A percentile compares a stretch with the other conserved stretches of the same genome.
Evolutionary conservation across 1,140 invertebrate species (phyloP).

Genomic region (Bombus pyrosoma): DNA sequence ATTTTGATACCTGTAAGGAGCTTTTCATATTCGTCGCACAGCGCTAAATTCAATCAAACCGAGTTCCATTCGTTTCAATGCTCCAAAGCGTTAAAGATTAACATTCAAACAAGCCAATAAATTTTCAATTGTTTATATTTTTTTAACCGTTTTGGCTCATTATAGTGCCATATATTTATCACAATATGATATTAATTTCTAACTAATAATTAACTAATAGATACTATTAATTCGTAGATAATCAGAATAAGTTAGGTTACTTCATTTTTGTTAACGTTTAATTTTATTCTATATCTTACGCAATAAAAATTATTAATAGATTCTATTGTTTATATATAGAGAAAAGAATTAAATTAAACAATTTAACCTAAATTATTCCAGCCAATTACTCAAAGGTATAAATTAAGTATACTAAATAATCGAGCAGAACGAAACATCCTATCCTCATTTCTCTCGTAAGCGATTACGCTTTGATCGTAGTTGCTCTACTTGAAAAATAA

Average conservation of each 20-base stretch:
- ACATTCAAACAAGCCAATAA: background rate
- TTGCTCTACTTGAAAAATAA: slow-evolving; percentile 25
- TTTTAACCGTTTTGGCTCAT: background rate
- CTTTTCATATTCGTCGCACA: background rate
- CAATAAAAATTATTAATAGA: background rate
- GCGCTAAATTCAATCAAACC: background rate
- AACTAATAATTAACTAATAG: background rate
- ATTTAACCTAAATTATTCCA: background rate
- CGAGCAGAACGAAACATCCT: slow-evolving; percentile 31
- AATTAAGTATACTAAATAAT: background rate
- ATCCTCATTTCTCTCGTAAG: background rate
- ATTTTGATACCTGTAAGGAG: background rate
- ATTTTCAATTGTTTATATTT: background rate
- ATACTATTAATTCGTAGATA: background rate
- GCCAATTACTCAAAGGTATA: too few relatives aligned
- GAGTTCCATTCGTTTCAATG: background rate
- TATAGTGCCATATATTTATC: background rate
- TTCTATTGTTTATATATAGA: background rate
- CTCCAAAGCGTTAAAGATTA: background rate
- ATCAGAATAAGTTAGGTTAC: background rate
- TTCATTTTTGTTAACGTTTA: background rate
- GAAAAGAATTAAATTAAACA: background rate
- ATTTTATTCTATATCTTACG: background rate
- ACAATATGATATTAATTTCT: background rate
- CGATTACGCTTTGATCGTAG: slow-evolving; percentile 1